Percentiles rank a stretch among this genome's conserved stretches.
These are phyloP conservation scores for Glomeris maerens DNA, from an alignment of 1,140 invertebrate species.

Conservation along the genomic window DNA sequence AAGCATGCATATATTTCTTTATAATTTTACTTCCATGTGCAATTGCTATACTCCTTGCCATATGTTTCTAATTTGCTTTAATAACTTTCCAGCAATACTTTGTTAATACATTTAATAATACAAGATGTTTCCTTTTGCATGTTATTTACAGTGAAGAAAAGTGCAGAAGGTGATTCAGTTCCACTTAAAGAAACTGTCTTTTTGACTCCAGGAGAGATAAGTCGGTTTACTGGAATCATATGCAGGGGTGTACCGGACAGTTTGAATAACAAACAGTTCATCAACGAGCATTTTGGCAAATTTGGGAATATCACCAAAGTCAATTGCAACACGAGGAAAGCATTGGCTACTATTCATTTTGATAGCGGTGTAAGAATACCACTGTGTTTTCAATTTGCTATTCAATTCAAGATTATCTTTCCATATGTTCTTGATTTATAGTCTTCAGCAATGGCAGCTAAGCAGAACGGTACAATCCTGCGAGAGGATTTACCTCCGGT, in stretches of 20 bases:
- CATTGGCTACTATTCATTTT: neutral
- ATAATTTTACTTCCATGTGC: too few relatives aligned
- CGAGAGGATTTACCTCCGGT: neutral
- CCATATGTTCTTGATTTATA: neutral
- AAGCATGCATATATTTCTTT: too few relatives aligned
- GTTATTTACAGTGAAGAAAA: too few relatives aligned
- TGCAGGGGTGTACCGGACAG: neutral
- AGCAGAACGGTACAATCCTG: neutral
- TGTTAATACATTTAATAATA: too few relatives aligned
- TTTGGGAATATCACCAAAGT: conserved; percentile 3
- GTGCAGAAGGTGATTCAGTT: too few relatives aligned
- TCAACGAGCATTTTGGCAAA: conserved; percentile 3
- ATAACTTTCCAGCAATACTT: too few relatives aligned
- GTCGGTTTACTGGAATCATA: neutral
- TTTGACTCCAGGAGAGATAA: neutral
- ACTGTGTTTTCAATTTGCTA: neutral
- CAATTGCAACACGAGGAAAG: neutral
- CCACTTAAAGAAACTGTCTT: too few relatives aligned
- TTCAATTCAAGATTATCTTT: neutral
- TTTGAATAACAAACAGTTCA: conserved; percentile 1
- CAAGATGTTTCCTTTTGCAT: too few relatives aligned
- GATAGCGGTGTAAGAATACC: neutral
- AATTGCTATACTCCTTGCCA: too few relatives aligned
- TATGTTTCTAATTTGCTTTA: too few relatives aligned
- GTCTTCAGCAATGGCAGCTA: neutral